A percentile compares a stretch with the other conserved stretches of the same genome.
phyloP scores from a whole-genome alignment of 2,113 vertebrate species.

The Crotalus tigris region DNA sequence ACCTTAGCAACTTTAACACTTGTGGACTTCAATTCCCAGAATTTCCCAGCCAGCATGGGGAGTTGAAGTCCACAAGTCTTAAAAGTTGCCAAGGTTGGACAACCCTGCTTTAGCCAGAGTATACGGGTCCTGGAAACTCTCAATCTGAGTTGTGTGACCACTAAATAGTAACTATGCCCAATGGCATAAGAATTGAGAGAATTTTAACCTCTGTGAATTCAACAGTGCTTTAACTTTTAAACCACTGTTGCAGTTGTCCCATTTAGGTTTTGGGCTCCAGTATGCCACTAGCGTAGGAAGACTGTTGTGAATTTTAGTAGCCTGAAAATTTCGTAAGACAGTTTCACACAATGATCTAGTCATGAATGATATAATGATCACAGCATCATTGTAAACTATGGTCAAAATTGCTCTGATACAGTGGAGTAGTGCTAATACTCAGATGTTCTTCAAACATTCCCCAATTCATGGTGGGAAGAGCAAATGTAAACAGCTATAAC shows the following conservation, averaged over 20 bases:
- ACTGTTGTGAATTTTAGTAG: not conserved
- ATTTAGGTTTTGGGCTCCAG: not conserved
- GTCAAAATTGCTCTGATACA: not conserved
- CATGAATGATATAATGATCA: not conserved
- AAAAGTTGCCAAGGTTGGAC: not conserved
- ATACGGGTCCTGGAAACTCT: constrained; percentile 12
- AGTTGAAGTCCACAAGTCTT: no score
- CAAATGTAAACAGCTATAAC: not conserved
- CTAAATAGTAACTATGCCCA: not conserved
- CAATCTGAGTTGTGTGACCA: not conserved
- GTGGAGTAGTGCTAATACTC: not conserved
- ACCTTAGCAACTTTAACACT: no score
- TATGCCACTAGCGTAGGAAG: not conserved
- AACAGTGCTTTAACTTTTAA: not conserved
- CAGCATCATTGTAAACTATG: not conserved
- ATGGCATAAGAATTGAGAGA: not conserved
- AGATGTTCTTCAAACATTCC: not conserved
- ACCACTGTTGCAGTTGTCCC: not conserved
- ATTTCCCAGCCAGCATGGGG: no score
- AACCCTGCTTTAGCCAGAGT: not conserved
- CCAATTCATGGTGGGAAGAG: not conserved
- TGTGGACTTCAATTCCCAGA: no score
- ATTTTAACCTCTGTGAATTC: not conserved
- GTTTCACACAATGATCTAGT: not conserved
- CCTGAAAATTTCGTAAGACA: not conserved